phyloP scores from a whole-genome alignment of 2,888 invertebrate genomes.

The Spilosoma lubricipeda region DNA sequence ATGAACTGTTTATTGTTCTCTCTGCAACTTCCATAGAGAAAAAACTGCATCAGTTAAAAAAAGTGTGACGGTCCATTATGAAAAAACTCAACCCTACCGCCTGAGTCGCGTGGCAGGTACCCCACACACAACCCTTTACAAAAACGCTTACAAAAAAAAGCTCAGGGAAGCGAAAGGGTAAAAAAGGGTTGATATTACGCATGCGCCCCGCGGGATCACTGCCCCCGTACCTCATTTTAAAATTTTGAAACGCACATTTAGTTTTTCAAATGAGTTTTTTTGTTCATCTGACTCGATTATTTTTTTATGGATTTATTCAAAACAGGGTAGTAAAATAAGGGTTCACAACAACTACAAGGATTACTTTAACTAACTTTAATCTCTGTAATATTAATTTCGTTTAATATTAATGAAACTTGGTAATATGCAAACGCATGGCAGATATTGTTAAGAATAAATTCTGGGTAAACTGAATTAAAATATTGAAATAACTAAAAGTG shows the following conservation, averaged over 20 bases:
- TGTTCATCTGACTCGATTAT: constrained; percentile 23
- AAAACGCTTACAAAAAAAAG: constrained; percentile 83
- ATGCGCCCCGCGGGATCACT: constrained; percentile 81
- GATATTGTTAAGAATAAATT: no score
- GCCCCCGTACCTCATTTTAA: constrained; percentile 81
- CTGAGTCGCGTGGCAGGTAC: constrained; percentile 82
- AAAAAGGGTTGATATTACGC: constrained; percentile 85
- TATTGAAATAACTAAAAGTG: no score
- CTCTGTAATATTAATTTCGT: neutral
- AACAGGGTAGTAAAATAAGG: constrained; percentile 40
- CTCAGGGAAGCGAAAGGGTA: constrained; percentile 83
- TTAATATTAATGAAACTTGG: constrained; percentile 1
- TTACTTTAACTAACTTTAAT: constrained; percentile 15
- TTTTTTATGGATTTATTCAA: constrained; percentile 35
- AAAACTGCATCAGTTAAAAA: constrained; percentile 73
- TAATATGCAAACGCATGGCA: neutral
- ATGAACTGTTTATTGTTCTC: constrained; percentile 80
- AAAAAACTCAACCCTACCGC: constrained; percentile 84
- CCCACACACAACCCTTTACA: constrained; percentile 83
- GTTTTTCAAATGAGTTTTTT: constrained; percentile 51
- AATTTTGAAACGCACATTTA: constrained; percentile 63
- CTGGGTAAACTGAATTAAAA: no score
- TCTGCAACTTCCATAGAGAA: constrained; percentile 65
- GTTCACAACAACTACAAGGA: constrained; percentile 28
- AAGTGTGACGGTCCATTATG: constrained; percentile 69